phyloP scores from a whole-genome alignment of 2,888 invertebrate species.

The Andrena dorsata region DNA sequence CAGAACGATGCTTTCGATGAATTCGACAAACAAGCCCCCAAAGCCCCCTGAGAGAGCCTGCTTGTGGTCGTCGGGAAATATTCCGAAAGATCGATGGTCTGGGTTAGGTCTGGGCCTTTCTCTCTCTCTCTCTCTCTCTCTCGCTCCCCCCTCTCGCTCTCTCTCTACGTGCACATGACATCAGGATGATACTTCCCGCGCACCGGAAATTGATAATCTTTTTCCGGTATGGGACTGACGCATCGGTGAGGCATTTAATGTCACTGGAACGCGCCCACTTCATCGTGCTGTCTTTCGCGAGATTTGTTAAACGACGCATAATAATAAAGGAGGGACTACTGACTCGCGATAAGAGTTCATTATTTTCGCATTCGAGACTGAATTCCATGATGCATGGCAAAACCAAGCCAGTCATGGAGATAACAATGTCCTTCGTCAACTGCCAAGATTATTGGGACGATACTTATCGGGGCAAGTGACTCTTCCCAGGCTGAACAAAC shows the following conservation, averaged over 20 bases:
- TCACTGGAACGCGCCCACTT: background rate
- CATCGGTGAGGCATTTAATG: background rate
- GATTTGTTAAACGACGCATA: background rate
- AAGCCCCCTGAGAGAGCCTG: constrained; percentile 55
- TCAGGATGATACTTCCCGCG: constrained; percentile 30
- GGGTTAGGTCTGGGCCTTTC: background rate
- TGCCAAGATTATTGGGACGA: constrained; percentile 6
- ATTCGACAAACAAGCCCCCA: constrained; percentile 58
- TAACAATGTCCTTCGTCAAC: constrained; percentile 32
- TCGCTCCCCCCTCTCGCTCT: background rate
- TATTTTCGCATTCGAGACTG: background rate
- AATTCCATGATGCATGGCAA: background rate
- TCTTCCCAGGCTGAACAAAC: constrained; percentile 54
- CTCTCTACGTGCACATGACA: constrained; percentile 48
- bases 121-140: background rate
- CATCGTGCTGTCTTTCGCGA: background rate
- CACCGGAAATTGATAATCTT: constrained; percentile 62
- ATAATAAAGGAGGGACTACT: background rate
- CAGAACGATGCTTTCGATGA: constrained; percentile 39
- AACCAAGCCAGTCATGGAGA: background rate
- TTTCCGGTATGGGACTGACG: constrained; percentile 46
- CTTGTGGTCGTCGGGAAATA: constrained; percentile 45
- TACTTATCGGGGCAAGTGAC: constrained; percentile 3
- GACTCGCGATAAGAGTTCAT: constrained; percentile 3
- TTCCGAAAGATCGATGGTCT: constrained; percentile 64